A percentile compares a stretch with the other conserved stretches of the same genome.
These are phyloP conservation scores for Paraplagusia blochii DNA, from an alignment of 2,113 vertebrate species.

Conservation along the genomic window DNA sequence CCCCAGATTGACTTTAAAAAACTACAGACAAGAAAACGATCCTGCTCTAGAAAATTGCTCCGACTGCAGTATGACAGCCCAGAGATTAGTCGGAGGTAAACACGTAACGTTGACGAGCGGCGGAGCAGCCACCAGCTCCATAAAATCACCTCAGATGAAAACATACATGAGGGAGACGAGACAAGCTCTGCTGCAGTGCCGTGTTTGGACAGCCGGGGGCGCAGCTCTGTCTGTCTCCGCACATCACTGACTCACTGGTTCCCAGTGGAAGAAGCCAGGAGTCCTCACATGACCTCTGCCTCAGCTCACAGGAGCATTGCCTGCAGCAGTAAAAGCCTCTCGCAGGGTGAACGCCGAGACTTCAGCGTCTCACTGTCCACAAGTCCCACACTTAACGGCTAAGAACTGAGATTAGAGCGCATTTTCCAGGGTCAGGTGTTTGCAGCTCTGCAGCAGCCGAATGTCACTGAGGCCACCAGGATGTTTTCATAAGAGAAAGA, in stretches of 20 bases:
- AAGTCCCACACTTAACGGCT: constrained; percentile 39
- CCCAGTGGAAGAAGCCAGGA: constrained; percentile 41
- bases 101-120: constrained; percentile 57
- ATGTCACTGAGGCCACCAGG: constrained; percentile 28
- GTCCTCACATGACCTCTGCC: constrained; percentile 72
- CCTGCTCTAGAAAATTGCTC: constrained; percentile 61
- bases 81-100: constrained; percentile 64
- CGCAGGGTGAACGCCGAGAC: constrained; percentile 41
- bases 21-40: constrained; percentile 64
- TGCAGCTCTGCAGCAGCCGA: neutral
- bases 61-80: constrained; percentile 56
- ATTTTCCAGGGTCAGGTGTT: constrained; percentile 63
- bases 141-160: constrained; percentile 64
- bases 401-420: constrained; percentile 53
- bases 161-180: constrained; percentile 32
- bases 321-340: constrained; percentile 58
- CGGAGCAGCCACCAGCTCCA: constrained; percentile 39
- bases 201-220: constrained; percentile 63
- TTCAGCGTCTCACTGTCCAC: constrained; percentile 36
- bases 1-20: constrained; percentile 58
- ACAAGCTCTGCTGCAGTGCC: constrained; percentile 3
- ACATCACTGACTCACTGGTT: constrained; percentile 11
- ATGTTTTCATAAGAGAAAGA: neutral
- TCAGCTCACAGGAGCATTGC: constrained; percentile 56
- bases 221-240: constrained; percentile 48